Conservation (phyloP, 2,797 vertebrate genomes). For the Perodicticus potto region DNA sequence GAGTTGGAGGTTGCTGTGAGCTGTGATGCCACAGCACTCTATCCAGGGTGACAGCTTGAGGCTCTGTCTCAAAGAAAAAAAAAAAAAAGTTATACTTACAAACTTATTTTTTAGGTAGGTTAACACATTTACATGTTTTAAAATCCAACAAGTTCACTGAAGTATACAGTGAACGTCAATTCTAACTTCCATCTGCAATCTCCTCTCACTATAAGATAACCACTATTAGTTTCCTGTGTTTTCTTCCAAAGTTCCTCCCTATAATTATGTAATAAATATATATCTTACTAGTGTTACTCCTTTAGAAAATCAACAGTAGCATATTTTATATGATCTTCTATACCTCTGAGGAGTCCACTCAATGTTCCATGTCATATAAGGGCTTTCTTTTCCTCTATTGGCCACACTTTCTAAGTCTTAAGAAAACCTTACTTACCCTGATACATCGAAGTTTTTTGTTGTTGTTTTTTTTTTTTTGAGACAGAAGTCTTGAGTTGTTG, state of each 20-base stretch:
- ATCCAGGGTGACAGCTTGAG: too few relatives aligned
- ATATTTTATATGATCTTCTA: neutral
- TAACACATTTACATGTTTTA: slow-evolving; percentile 40
- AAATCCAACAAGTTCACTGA: slow-evolving; percentile 46
- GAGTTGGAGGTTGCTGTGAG: too few relatives aligned
- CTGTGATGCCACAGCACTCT: too few relatives aligned
- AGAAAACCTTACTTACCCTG: neutral
- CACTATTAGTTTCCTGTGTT: neutral
- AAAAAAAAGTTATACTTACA: slow-evolving; percentile 12
- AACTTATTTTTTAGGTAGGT: slow-evolving; percentile 31
- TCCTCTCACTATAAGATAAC: neutral
- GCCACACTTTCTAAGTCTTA: neutral
- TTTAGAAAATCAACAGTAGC: neutral
- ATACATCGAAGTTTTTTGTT: neutral
- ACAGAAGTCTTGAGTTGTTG: too few relatives aligned
- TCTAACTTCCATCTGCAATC: neutral
- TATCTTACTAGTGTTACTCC: neutral
- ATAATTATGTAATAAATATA: neutral
- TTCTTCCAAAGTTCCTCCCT: neutral
- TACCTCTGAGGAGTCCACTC: neutral
- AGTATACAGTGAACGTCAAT: neutral
- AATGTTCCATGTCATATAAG: neutral
- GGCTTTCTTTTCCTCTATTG: neutral
- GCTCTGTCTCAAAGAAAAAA: too few relatives aligned
- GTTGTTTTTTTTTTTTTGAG: too few relatives aligned